phyloP scores from a whole-genome alignment of 1,140 invertebrate genomes.

The Sycobia sp. region DNA sequence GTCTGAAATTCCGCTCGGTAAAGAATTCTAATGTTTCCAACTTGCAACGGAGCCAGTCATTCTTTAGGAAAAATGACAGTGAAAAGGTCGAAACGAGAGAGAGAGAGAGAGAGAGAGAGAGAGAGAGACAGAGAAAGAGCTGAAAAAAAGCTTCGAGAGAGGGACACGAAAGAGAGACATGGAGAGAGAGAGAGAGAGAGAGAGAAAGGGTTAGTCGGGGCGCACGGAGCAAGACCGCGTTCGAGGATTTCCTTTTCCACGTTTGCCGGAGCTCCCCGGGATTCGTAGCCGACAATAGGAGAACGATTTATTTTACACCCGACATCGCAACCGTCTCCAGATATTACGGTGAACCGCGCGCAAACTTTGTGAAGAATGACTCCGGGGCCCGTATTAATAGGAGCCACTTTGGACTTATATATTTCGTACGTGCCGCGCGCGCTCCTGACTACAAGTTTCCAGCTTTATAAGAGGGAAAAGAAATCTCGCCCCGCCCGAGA shows the following conservation, averaged over 20 bases:
- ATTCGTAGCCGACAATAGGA: constrained; percentile 25
- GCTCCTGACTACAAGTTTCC: constrained; percentile 22
- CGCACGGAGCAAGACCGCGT: background rate
- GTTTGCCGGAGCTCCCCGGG: background rate
- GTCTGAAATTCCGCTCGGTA: background rate
- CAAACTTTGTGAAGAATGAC: constrained; percentile 44
- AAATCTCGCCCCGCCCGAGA: constrained; percentile 8
- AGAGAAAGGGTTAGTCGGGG: background rate
- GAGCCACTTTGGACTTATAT: constrained; percentile 45
- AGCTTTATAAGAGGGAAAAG: background rate
- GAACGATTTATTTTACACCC: constrained; percentile 36
- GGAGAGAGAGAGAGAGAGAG: too few relatives aligned
- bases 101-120: background rate
- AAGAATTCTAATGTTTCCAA: background rate
- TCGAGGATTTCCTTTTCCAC: constrained; percentile 21
- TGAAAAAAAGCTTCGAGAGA: constrained; percentile 12
- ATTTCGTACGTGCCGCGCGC: constrained; percentile 38
- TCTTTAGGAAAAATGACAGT: background rate
- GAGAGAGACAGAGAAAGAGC: background rate
- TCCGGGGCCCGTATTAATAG: constrained; percentile 42
- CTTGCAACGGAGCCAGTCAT: background rate
- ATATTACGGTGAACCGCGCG: constrained; percentile 34
- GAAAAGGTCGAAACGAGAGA: constrained; percentile 9
- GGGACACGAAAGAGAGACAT: too few relatives aligned
- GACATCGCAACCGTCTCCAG: constrained; percentile 23